Percentiles rank a stretch among this genome's conserved stretches.
phyloP scores from a whole-genome alignment of 2,888 invertebrate species.

The Melanophora roralis region DNA sequence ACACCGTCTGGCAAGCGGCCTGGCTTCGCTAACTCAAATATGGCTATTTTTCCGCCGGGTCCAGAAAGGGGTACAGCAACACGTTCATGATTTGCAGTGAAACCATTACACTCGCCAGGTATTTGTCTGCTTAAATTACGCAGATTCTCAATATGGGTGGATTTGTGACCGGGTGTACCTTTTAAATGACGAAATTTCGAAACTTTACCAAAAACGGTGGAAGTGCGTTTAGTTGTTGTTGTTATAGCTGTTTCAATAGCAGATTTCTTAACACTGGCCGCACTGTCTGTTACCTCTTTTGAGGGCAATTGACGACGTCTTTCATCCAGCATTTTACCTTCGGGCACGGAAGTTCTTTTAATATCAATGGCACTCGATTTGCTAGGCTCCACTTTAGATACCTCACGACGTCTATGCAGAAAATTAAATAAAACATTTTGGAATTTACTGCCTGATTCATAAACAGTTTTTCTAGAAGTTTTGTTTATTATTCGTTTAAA shows the following conservation, averaged over 20 bases:
- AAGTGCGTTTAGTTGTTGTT: constrained; percentile 87
- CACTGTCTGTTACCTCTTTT: constrained; percentile 69
- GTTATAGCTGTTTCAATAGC: constrained; percentile 76
- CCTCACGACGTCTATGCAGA: constrained; percentile 81
- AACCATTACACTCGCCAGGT: constrained; percentile 95
- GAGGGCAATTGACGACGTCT: constrained; percentile 68
- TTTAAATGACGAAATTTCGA: constrained; percentile 96
- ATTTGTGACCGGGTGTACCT: constrained; percentile 93
- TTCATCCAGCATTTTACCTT: constrained; percentile 73
- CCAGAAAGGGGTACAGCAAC: constrained; percentile 94
- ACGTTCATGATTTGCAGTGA: constrained; percentile 91
- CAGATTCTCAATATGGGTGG: constrained; percentile 93
- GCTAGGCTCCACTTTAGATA: constrained; percentile 75
- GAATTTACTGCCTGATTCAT: not conserved
- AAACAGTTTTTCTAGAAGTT: too few relatives aligned
- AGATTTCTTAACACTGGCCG: constrained; percentile 74
- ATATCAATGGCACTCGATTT: constrained; percentile 68
- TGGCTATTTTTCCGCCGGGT: constrained; percentile 92
- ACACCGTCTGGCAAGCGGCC: constrained; percentile 89
- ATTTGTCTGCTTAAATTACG: constrained; percentile 93
- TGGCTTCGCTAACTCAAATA: constrained; percentile 88
- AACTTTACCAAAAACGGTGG: constrained; percentile 91
- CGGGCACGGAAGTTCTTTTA: constrained; percentile 75
- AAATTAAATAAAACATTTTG: not conserved
- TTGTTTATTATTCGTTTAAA: too few relatives aligned